phyloP scores from a whole-genome alignment of 2,888 invertebrate species.

The Yponomeuta malinellus region DNA sequence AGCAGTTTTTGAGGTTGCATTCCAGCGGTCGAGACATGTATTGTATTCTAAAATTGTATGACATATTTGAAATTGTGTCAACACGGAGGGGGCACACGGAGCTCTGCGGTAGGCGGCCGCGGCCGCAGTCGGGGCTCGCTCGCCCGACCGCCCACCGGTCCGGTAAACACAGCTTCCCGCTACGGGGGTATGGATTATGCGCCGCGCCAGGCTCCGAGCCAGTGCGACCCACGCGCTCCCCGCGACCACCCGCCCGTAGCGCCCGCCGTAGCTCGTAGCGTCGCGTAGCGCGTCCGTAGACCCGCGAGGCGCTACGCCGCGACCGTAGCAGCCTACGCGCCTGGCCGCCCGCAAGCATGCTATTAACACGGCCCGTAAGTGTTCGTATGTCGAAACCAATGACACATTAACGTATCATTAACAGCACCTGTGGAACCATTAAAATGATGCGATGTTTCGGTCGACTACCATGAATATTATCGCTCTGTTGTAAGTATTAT shows the following conservation, averaged over 20 bases:
- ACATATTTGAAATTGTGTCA: constrained; percentile 69
- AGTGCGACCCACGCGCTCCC: constrained; percentile 63
- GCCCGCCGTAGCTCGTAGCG: constrained; percentile 31
- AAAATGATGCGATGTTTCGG: constrained; percentile 34
- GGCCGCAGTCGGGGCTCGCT: constrained; percentile 48
- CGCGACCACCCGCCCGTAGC: constrained; percentile 36
- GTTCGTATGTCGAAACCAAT: constrained; percentile 52
- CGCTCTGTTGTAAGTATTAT: constrained; percentile 34
- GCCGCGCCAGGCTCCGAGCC: constrained; percentile 53
- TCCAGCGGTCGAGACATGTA: constrained; percentile 29
- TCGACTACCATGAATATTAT: constrained; percentile 27
- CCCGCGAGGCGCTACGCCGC: constrained; percentile 1
- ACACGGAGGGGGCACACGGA: constrained; percentile 44
- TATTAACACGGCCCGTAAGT: constrained; percentile 47
- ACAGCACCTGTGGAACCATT: constrained; percentile 55
- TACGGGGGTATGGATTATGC: constrained; percentile 70
- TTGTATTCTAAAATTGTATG: constrained; percentile 36
- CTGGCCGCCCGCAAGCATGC: constrained; percentile 38
- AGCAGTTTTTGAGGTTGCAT: constrained; percentile 24
- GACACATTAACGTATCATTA: constrained; percentile 51
- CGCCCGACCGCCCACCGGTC: constrained; percentile 65
- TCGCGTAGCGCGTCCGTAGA: background rate
- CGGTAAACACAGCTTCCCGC: constrained; percentile 69
- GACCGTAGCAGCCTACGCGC: background rate
- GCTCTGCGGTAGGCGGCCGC: constrained; percentile 34